Base-by-base conservation (phyloP, 2,888 invertebrate species). In the Euclidia mi region DNA sequence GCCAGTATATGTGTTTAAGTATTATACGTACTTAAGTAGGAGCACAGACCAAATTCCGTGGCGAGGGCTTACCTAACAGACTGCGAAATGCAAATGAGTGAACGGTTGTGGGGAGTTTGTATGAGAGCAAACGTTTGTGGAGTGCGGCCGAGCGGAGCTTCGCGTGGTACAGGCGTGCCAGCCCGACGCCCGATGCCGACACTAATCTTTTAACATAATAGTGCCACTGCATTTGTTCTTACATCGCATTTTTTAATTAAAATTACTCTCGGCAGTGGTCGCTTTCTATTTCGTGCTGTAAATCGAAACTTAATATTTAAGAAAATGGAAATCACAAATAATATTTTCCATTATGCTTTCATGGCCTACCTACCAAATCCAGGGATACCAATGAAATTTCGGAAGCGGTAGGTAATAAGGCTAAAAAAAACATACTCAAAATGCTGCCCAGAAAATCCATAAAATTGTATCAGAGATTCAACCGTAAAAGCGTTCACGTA, bases 1-100 rank as follows among this genome's bases (percentile, higher is more conserved):
- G 55, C 53, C 50, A 59, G 40, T 55, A 53, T 56, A 62, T 65
- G 62, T 46, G 25, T 63, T 55, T 57, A 63, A 71, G 47, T 63
- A 60, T 65, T 60, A 62, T 65, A 60, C 48, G 45, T 64, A 68
- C 56, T 73, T 65, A 58, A 63, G 65, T 46, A 61, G 56, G 49
- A 29, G 45, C 59, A 70, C 58, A 68, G 64, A 66, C 73, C 66
- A 75, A 80, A 81, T 76, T 77, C 73, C 77, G 74, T 70, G 72
- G 67, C 34, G 63, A 77, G 71, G 65, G 76, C 75, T 81, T 78
- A 82, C 65, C 69, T 72, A 81, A 81, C 82, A 82, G 78, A 76
- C 80, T 82, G 79, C 66, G 70, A 84, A 84, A 89, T 88, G 87
- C 84, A 89, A 89, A 90, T 88, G 82, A 85, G 77, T 64, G 77